Conservation (phyloP, 2,797 vertebrate genomes). For the Sebastes steindachneri region DNA sequence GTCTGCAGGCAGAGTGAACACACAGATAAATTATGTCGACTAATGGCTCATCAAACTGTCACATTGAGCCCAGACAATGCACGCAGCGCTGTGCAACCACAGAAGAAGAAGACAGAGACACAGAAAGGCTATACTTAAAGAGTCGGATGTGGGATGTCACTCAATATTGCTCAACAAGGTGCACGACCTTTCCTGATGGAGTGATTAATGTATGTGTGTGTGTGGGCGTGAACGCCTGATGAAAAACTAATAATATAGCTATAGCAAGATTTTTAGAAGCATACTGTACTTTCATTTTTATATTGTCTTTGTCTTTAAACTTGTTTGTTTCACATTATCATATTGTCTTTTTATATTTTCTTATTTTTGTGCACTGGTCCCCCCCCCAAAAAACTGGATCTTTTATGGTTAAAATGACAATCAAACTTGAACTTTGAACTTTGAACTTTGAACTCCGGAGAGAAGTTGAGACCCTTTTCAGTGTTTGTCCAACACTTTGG, state of each 20-base stretch:
- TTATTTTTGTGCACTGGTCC: background rate
- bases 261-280: background rate
- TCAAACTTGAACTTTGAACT: background rate
- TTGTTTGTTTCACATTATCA: background rate
- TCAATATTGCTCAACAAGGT: constrained; percentile 23
- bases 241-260: background rate
- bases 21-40: constrained; percentile 66
- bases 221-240: background rate
- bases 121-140: constrained; percentile 51
- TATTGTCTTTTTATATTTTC: background rate
- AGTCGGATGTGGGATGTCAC: constrained; percentile 45
- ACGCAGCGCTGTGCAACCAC: constrained; percentile 29
- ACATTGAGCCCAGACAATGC: constrained; percentile 50
- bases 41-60: constrained; percentile 79
- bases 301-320: background rate
- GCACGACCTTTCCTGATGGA: background rate
- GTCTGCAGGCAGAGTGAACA: constrained; percentile 61
- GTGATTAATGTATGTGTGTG: background rate
- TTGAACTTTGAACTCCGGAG: background rate
- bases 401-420: background rate
- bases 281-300: background rate
- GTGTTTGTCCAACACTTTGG: background rate
- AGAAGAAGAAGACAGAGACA: constrained; percentile 34
- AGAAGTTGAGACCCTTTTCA: background rate
- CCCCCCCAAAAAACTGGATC: background rate